These are phyloP conservation scores for Lasioglossum calceatum DNA, from an alignment of 2,888 invertebrate genomes.

Conservation along the genomic window DNA sequence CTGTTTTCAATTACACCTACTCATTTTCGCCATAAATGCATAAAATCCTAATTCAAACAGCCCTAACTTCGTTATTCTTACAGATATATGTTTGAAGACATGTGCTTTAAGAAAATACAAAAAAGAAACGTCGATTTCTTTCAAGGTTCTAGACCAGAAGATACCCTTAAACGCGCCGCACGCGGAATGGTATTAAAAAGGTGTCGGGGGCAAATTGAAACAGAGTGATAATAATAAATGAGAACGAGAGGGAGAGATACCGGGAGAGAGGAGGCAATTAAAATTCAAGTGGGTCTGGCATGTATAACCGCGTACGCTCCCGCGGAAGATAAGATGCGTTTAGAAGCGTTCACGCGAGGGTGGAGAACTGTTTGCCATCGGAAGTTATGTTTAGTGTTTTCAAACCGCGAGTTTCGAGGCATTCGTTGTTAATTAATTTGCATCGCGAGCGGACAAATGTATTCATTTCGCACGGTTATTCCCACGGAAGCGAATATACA, in stretches of 20 bases:
- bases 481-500: neutral
- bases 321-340: neutral
- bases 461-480: neutral
- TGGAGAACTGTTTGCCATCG: neutral
- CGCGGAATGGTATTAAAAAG: neutral
- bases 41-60: no score
- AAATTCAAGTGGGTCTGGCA: slow-evolving; percentile 6
- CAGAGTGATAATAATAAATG: slow-evolving; percentile 1
- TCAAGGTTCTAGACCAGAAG: neutral
- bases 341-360: neutral
- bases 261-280: neutral
- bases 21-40: no score
- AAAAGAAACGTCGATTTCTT: neutral
- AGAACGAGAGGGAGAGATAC: neutral
- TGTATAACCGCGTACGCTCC: neutral
- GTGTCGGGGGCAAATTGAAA: neutral
- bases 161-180: neutral
- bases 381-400: neutral
- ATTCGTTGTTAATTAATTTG: neutral
- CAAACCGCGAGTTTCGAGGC: neutral
- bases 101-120: no score
- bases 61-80: no score
- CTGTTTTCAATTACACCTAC: no score
- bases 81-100: no score
- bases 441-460: neutral